Evolutionary conservation across 2,888 invertebrate genomes (phyloP), one percentile per base, ranked within the genome.

Genomic region (Epirrhoe alternata): DNA sequence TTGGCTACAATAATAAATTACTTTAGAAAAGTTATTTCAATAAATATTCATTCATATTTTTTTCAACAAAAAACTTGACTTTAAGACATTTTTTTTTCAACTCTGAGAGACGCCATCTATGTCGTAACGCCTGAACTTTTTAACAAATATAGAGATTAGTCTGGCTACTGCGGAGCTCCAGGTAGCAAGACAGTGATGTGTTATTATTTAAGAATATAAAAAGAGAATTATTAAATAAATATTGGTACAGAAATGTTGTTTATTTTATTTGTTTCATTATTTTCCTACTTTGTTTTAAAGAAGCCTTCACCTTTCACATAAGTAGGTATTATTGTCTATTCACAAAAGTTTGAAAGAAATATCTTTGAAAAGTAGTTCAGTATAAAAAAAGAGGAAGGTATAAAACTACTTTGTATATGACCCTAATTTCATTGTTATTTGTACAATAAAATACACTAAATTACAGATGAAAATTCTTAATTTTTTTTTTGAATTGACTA

Each of bases 101-200:
- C 8, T 35, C 38, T 17, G 38, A 6, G 70, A 24, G 72, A 69
- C 75, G 76, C 75, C 76, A 75, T 76, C 76, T 76, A 30, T 74
- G 72, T n/a, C 14, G 16, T 16, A 17, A 51, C 17, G 31, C 42
- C 7, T 59, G 72, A 76, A 76, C 76, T 74, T 66, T 62, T 64
- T 70, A 51, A 55, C 12, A 64, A 64, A 24, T 47, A 24, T 62
- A 38, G 52, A 61, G 55, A 54, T 61, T 17, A 24, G 59, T 24
- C 17, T 6, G 54, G 57, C 66, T 65, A 68, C 64, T 57, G 55
- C 10, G 51, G 30, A 42, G 17, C 31, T 61, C 50, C 31, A 51
- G 54, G 57, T 61, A 67, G 64, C 49, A 49, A 53, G 14, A 30
- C 5, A n/a, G n/a, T n/a, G 45, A 10, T 30, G 16, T 31, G 55